Conservation (phyloP, 2,797 vertebrate genomes). For the Macroramphosus scolopax region DNA sequence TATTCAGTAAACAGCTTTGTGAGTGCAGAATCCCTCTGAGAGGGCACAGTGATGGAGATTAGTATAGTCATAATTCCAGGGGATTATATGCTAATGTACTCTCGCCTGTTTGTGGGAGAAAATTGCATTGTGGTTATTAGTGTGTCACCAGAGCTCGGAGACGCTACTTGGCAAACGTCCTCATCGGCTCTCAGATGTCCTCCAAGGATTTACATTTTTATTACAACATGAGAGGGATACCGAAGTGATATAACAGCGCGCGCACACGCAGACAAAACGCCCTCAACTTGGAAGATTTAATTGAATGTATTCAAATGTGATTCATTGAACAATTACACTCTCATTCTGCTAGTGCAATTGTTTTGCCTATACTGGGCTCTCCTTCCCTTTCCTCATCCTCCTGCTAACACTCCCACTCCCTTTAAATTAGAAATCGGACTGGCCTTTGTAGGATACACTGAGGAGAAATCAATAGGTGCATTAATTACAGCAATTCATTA, state of each 20-base stretch:
- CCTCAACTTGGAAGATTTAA: constrained; percentile 72
- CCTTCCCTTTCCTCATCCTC: constrained; percentile 62
- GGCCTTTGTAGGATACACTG: constrained; percentile 88
- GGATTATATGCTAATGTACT: constrained; percentile 78
- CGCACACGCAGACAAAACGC: constrained; percentile 41
- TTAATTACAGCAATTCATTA: constrained; percentile 99
- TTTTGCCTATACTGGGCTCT: constrained; percentile 73
- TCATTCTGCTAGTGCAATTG: constrained; percentile 74
- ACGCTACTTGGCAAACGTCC: constrained; percentile 70
- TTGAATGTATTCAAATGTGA: constrained; percentile 86
- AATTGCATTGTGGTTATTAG: constrained; percentile 79
- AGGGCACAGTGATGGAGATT: constrained; percentile 61
- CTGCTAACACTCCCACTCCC: constrained; percentile 78
- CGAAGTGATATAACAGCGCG: constrained; percentile 55
- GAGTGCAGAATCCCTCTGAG: constrained; percentile 30
- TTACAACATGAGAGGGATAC: constrained; percentile 66
- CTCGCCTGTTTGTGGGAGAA: constrained; percentile 73
- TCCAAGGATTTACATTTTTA: constrained; percentile 84
- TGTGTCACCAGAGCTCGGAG: constrained; percentile 63
- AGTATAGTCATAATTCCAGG: constrained; percentile 74
- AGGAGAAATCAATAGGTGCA: constrained; percentile 92
- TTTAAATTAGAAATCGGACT: constrained; percentile 97
- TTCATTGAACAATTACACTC: constrained; percentile 83
- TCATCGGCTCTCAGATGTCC: constrained; percentile 66
- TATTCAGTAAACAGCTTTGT: constrained; percentile 17